These are phyloP conservation scores for Aplochiton taeniatus DNA, from an alignment of 2,797 vertebrate genomes.

Conservation along the genomic window DNA sequence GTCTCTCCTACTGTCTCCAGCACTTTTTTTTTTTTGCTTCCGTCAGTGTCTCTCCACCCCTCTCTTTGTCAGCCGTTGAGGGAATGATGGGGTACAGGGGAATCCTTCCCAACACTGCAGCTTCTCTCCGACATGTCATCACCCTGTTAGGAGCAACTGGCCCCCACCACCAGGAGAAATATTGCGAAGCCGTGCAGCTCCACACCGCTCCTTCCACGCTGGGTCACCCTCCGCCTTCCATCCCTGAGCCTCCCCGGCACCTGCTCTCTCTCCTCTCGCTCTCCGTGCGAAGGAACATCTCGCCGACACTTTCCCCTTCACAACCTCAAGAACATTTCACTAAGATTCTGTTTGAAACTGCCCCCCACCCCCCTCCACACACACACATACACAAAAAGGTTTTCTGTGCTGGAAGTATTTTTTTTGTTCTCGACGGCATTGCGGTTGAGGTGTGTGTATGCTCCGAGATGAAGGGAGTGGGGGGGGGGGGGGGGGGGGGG, in stretches of 20 bases:
- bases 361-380: too few relatives aligned
- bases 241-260: neutral
- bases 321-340: neutral
- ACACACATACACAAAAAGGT: too few relatives aligned
- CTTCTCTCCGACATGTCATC: slow-evolving; percentile 58
- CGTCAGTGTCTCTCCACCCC: neutral
- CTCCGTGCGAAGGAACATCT: neutral
- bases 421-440: slow-evolving; percentile 6
- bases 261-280: neutral
- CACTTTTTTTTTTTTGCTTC: neutral
- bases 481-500: too few relatives aligned
- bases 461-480: slow-evolving; percentile 44
- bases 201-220: slow-evolving; percentile 30
- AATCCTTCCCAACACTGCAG: slow-evolving; percentile 44
- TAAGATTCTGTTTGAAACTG: neutral
- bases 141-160: slow-evolving; percentile 48
- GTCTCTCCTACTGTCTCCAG: neutral
- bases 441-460: slow-evolving; percentile 25
- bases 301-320: neutral
- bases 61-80: slow-evolving; percentile 22
- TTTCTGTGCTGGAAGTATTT: slow-evolving; percentile 22
- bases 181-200: slow-evolving; percentile 43
- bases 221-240: slow-evolving; percentile 16
- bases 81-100: slow-evolving; percentile 54
- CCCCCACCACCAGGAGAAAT: slow-evolving; percentile 24